Base-by-base conservation (phyloP, 2,888 invertebrate genomes). In the Meghimatium bilineatum region DNA sequence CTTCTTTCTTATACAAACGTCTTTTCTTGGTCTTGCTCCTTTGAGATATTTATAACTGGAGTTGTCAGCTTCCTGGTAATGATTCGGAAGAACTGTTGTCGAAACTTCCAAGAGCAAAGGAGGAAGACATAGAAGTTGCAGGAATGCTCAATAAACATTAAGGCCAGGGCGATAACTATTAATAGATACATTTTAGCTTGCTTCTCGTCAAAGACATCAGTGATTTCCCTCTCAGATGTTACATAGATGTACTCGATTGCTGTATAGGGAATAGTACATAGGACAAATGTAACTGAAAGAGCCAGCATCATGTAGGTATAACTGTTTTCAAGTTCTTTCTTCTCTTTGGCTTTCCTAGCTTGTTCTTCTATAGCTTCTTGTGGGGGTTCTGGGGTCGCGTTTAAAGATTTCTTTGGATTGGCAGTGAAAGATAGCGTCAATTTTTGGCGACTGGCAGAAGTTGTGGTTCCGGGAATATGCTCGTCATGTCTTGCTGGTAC, bases 81-180 rank as follows among this genome's bases (percentile, higher is more conserved):
- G 60, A 71, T n/a, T n/a, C 32, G 20, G 20, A 75, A 17, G 14
- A 82, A 49, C n/a, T 82, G 82, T 10, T 32, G 67, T 17, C 82
- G 76, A n/a, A 76, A 82, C 23, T 32, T 44, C 0, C 32, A 10
- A 14, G 82, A 82, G n/a, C 44, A 67, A 26, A 67, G 34, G 76
- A 76, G 77, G 69, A 63, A 82, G 32, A 82, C 26, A 34, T 76
- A 82, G 69, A 76, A 82, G 34, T 82, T 82, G 69, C 60, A 67
- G 1, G 74, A 74, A 29, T 82, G 82, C 49, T 67, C 60, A n/a
- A 67, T 29, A 49, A 76, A 82, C 67, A 82, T 82, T 6, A 77
- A 38, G 12, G 49, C 56, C 14, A 56, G 29, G 29, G 77, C 49
- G 26, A 77, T n/a, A 20, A 76, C 60, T 0, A 76, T 66, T 6